These are phyloP conservation scores for Melanostoma mellinum DNA, from an alignment of 2,888 invertebrate species.

Conservation along the genomic window DNA sequence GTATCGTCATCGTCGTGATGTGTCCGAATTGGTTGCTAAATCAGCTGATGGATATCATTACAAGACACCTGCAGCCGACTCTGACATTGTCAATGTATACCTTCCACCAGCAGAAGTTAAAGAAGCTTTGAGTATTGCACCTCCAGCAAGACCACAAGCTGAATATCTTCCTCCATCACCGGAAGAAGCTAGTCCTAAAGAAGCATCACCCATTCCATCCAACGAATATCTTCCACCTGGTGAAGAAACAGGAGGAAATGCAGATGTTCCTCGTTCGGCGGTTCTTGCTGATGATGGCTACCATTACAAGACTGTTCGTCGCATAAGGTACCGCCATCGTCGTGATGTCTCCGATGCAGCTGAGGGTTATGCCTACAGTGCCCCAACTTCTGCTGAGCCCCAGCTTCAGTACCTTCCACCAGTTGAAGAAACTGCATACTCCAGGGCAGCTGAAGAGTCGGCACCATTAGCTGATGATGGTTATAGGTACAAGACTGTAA, in stretches of 20 bases:
- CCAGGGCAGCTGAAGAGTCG: conserved; percentile 10
- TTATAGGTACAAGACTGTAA: conserved; percentile 56
- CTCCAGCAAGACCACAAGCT: conserved; percentile 46
- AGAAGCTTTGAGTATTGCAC: conserved; percentile 19
- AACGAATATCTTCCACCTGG: conserved; percentile 72
- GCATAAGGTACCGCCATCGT: conserved; percentile 45
- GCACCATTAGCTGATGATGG: conserved; percentile 54
- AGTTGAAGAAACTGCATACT: conserved; percentile 11
- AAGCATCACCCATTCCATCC: neutral
- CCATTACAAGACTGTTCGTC: conserved; percentile 52
- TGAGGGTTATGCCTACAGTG: conserved; percentile 77
- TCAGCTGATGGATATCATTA: conserved; percentile 77
- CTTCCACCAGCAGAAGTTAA: conserved; percentile 68
- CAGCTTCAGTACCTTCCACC: conserved; percentile 35
- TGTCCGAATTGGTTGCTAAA: conserved; percentile 36
- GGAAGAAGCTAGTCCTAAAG: neutral
- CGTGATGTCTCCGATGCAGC: conserved; percentile 50
- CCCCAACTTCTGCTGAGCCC: conserved; percentile 71
- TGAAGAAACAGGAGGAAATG: conserved; percentile 14
- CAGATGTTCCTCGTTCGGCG: conserved; percentile 70
- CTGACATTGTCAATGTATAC: conserved; percentile 63
- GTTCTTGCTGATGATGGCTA: conserved; percentile 65
- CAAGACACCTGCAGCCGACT: conserved; percentile 70
- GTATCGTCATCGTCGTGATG: conserved; percentile 52
- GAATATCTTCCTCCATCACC: conserved; percentile 76